Base-by-base conservation (phyloP, 2,797 vertebrate genomes). In the Denticeps clupeoides region DNA sequence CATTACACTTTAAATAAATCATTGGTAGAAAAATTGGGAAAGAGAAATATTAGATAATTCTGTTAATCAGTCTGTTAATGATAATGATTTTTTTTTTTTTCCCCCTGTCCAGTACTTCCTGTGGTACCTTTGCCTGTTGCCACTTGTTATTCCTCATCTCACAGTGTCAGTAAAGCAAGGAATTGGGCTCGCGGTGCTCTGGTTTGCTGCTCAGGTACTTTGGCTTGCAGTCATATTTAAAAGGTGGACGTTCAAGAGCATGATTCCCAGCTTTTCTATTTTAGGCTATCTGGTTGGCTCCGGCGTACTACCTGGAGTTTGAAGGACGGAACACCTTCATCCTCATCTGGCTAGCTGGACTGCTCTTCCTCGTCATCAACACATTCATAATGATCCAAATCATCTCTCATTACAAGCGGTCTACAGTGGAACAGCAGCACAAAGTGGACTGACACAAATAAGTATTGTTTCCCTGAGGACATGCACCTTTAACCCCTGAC, bases 111-210 rank as follows among this genome's bases (percentile, higher is more conserved):
- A 90, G 72, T 91, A 91, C 62, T 90, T 97, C 58, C 76, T 97
- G 18, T 97, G 94, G 94, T 97, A 97, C 58, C 82, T 97, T 51
- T 94, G 90, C 64, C 77, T 97, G 4, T 80, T 99, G 29, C 93
- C 95, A 8, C 71, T 91, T 1, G 52, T 93, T 49, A 77, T 93
- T 63, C 90, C 92, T 6, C 66, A 43, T 0, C 61, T 99, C 59
- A 77, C 55, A 31, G 78, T 97, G 53, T 75, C 88, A 0, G 53
- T 83, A 43, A 64, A 1, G 1, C 75, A 69, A 16, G 83, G 73
- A 0, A 1, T 73, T 0, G 51, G 57, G 5, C 82, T 97, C 13
- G 66, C 94, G 1, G 12, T 73, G 3, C 65, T 95, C 11, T 99
- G 93, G 95, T 89, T 96, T 29, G 3, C 68, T 3, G 93, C 88